Base-by-base conservation (phyloP, 1,140 invertebrate species). In the Aleiodes sp. region DNA sequence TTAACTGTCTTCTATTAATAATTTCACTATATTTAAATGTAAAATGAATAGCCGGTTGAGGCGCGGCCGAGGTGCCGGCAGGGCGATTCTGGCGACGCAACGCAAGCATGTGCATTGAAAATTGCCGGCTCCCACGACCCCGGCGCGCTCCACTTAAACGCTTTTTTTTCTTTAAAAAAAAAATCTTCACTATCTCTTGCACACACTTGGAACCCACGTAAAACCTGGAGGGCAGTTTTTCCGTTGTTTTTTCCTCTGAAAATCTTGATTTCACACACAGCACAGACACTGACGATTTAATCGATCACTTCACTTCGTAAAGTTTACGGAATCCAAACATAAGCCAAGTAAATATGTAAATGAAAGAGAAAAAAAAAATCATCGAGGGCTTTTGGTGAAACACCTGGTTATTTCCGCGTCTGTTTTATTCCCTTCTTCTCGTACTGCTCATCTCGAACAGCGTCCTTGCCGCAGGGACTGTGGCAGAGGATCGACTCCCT, bases 121-220 rank as follows among this genome's bases (percentile, higher is more conserved):
- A 74, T 74, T 39, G 66, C 67, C 24, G 39, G 68, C 71, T 74
- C 71, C 71, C 75, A 74, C 73, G 71, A 71, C 70, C 69, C 59
- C 16, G n/a, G n/a, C n/a, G 46, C 65, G 70, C 62, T 66, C 65
- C 68, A 68, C 63, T 71, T 69, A 6, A 61, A 21, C 73, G 70
- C 59, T 43, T 72, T 69, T 73, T 73, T 65, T 72, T n/a, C n/a
- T n/a, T n/a, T n/a, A n/a, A n/a, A 72, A 73, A 75, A 41, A 41
- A 41, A n/a, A 4, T 6, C 8, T n/a, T 41, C 6, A 41, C 39
- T 8, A 41, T 41, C 39, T 41, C 39, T 14, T 35, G 31, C 4
- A 10, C 39, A 41, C 6, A 6, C 39, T n/a, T 41, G 6, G 14
- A 4, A 8, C 39, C 4, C 39, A 41, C 3, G 39, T n/a, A n/a